These are phyloP conservation scores for Paragorgia papillata DNA, from an alignment of 92 coral and sea anemone genomes.

Conservation along the genomic window DNA sequence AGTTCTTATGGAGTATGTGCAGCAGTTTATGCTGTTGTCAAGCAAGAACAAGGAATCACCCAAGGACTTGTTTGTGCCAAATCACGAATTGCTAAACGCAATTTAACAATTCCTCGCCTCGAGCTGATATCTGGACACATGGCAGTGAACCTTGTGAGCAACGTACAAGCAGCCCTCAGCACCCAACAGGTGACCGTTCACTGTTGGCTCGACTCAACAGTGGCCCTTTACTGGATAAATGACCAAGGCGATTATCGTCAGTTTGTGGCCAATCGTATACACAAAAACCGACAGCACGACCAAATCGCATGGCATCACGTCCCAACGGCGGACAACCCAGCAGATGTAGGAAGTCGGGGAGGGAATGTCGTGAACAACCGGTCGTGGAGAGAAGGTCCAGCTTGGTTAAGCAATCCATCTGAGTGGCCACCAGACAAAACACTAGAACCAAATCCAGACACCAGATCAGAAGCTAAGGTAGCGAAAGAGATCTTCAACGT, in stretches of 20 bases:
- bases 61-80: constrained; percentile 44
- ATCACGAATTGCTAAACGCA: constrained; percentile 46
- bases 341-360: constrained; percentile 9
- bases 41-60: constrained; percentile 38
- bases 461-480: constrained; percentile 49
- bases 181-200: constrained; percentile 31
- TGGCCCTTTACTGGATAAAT: constrained; percentile 20
- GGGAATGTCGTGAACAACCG: background rate
- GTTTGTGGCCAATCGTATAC: constrained; percentile 22
- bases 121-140: constrained; percentile 50
- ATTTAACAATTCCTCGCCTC: constrained; percentile 45
- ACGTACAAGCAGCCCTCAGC: constrained; percentile 35
- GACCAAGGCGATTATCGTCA: constrained; percentile 29
- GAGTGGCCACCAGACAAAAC: constrained; percentile 50
- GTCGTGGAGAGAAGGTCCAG: constrained; percentile 10
- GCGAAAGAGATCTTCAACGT: constrained; percentile 28
- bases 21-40: constrained; percentile 51
- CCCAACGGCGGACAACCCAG: constrained; percentile 4
- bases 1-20: constrained; percentile 36
- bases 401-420: constrained; percentile 9
- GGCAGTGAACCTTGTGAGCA: constrained; percentile 24
- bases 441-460: constrained; percentile 42
- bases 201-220: constrained; percentile 46
- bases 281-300: constrained; percentile 4
- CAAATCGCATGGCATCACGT: constrained; percentile 9